Evolutionary conservation across 1,140 invertebrate genomes (phyloP), one percentile per base, ranked within the genome.

Genomic region (Phortica variegata): DNA sequence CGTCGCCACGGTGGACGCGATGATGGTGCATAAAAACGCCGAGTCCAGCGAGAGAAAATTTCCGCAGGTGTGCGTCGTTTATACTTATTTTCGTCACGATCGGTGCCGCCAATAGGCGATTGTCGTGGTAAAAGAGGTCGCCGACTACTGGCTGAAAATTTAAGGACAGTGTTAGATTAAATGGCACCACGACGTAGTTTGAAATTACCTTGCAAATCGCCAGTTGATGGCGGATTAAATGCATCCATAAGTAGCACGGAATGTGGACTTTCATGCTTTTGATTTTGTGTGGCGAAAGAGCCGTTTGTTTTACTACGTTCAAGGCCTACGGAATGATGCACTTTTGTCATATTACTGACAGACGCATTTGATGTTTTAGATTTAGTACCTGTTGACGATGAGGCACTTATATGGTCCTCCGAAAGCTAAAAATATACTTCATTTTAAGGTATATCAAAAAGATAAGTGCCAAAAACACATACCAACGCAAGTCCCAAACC

Each of bases 51-150:
- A 10, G 74, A 75, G 40, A 76, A 74, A 5, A 75, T 58, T 43
- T 75, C 74, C 2, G 60, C 65, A 8, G 74, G 73, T 8, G 74
- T 65, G 40, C 73, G 66, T 7, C 71, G 56, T 41, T 74, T 70
- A 43, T 76, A 76, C 49, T 76, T 76, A 43, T 76, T 75, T 32
- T 76, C 74, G 56, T 76, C 74, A 8, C 74, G 59, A 50, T 76
- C 74, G 9, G 65, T 58, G 6, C 71, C 62, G 5, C 73, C 74
- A 43, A 74, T 75, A 0, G 73, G 73, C 17, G 65, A 50, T 48
- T 75, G 68, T 43, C 74, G 62, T 41, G 73, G 66, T 49, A 76
- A 43, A 36, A 74, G 31, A 1, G 71, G 65, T 26, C 74, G 53
- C 18, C 73, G 38, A 43, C 73, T 75, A 37, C 61, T 75, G 16